Percentiles rank a stretch among this genome's conserved stretches.
Conservation (phyloP, 1,140 invertebrate species). For the Diuraphis noxia region DNA sequence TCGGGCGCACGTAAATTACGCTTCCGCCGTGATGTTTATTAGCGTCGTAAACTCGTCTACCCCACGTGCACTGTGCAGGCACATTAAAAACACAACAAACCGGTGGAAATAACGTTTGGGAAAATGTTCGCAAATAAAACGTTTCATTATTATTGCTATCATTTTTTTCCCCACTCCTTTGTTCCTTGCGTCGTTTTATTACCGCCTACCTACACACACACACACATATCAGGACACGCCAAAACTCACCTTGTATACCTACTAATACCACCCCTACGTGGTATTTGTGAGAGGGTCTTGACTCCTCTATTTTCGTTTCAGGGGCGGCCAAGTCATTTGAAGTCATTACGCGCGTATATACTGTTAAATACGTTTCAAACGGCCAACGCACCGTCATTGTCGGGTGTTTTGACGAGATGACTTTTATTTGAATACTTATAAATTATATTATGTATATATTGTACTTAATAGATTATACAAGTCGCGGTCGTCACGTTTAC, state of each 20-base stretch:
- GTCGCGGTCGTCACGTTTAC: neutral
- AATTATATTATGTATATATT: neutral
- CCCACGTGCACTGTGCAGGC: neutral
- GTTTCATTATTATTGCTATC: slow-evolving; percentile 20
- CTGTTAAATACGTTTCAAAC: neutral
- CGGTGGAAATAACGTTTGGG: slow-evolving; percentile 30
- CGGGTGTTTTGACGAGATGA: neutral
- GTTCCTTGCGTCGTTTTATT: slow-evolving; percentile 13
- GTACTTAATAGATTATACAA: neutral
- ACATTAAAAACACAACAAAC: slow-evolving; percentile 1
- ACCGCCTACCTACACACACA: neutral
- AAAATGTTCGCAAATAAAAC: slow-evolving; percentile 36
- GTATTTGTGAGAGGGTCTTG: neutral
- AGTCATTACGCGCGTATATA: neutral
- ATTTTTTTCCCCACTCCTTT: slow-evolving; percentile 14
- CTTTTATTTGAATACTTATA: neutral
- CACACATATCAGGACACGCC: neutral
- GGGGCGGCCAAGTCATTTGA: neutral
- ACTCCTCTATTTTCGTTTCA: neutral
- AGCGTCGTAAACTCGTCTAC: slow-evolving; percentile 43
- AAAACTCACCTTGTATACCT: neutral
- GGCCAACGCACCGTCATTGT: neutral
- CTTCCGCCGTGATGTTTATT: slow-evolving; percentile 38
- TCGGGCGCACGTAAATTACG: slow-evolving; percentile 22
- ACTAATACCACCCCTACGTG: neutral